Conservation (phyloP, 2,888 invertebrate species). For the Brenthis ino region DNA sequence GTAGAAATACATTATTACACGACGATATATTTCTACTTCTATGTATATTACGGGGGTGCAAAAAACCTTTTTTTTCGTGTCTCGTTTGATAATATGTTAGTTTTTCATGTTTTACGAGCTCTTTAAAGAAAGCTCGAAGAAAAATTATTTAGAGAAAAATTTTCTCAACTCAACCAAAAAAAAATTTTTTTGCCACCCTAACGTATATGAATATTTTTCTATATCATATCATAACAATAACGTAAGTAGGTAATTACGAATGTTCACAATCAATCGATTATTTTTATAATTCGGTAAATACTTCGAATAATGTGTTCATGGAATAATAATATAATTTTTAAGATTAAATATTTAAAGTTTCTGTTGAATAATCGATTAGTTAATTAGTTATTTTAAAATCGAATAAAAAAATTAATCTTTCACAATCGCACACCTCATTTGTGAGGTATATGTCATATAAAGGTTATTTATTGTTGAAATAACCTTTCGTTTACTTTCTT, state of each 20-base stretch:
- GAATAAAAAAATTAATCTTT: not conserved
- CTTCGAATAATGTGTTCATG: too few species aligned
- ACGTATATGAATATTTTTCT: constrained; percentile 12
- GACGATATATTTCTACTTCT: not conserved
- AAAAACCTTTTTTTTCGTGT: not conserved
- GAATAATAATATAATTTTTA: too few species aligned
- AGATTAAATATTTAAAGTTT: too few species aligned
- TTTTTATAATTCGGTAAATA: not conserved
- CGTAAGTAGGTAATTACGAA: not conserved
- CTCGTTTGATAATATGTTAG: too few species aligned
- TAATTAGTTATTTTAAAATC: not conserved
- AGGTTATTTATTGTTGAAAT: not conserved
- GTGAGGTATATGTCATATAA: constrained; percentile 23
- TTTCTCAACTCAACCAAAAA: too few species aligned
- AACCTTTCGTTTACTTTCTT: not conserved
- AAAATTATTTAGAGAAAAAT: too few species aligned
- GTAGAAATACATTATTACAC: constrained; percentile 17
- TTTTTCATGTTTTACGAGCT: too few species aligned
- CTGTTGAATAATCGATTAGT: not conserved
- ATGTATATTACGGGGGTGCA: not conserved
- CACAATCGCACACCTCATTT: not conserved
- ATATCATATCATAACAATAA: constrained; percentile 5
- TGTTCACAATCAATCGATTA: constrained; percentile 4
- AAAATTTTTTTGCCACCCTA: too few species aligned
- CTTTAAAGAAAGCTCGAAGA: not conserved